Evolutionary conservation across 2,888 invertebrate species (phyloP), one percentile per base, ranked within the genome.

Genomic region (Polydrusus tereticollis): DNA sequence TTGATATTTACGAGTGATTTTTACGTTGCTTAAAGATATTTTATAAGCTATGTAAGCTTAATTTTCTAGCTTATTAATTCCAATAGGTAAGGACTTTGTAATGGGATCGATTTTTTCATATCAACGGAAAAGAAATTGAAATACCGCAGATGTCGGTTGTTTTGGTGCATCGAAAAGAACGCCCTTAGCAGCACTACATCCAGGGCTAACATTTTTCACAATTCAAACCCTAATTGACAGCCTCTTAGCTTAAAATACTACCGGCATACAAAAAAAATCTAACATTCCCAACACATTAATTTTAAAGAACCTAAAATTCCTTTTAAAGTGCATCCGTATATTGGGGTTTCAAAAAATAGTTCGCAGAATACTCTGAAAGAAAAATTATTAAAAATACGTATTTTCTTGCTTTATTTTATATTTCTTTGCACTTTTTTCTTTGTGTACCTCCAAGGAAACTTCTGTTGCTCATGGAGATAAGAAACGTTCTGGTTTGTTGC

Each of bases 291-390:
- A 76, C 75, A 75, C 77, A 78, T 78, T 77, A 76, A 77, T 78
- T 79, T 78, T 69, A 75, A 78, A 78, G 77, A 76, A 80, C 77
- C 76, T 69, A 73, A 76, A 78, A 79, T 79, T 75, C 78, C 78
- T 76, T 77, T 77, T 75, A 77, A 73, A 62, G 64, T 66, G 69
- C 76, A 78, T 78, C 78, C 78, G 78, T 71, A 72, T 60, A 76
- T 75, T 73, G 57, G n/a, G 47, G 73, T 76, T 76, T 69, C 73
- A 67, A 43, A 76, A 76, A 73, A 70, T 45, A 36, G n/a, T 7
- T 12, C 4, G 2, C 2, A 1, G n/a, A n/a, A 36, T 29, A 29
- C n/a, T n/a, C 36, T 36, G 4, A 4, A 36, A 36, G 8, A 36
- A 36, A 36, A n/a, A n/a, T 29, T 29, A 29, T 29, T 29, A 29